A percentile compares a stretch with the other conserved stretches of the same genome.
Conservation (phyloP, 1,140 invertebrate genomes). For the Drosophila insularis region DNA sequence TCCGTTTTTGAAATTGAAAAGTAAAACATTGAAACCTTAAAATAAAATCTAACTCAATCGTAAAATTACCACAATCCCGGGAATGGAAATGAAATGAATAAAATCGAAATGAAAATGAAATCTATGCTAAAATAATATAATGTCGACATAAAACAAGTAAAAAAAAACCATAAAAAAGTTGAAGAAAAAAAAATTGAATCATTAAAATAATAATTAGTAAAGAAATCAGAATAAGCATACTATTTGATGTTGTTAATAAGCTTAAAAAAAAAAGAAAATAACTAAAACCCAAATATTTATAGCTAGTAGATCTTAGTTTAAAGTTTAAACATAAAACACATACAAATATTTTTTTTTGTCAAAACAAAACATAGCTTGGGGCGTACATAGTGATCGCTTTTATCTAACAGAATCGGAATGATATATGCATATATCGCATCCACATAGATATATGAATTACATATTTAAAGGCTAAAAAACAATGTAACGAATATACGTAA, state of each 20-base stretch:
- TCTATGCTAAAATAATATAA: no score
- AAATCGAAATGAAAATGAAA: no score
- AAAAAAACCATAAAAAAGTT: no score
- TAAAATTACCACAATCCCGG: no score
- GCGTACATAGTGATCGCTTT: constrained; percentile 76
- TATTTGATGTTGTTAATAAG: constrained; percentile 80
- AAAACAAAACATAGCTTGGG: constrained; percentile 54
- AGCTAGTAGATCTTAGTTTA: constrained; percentile 74
- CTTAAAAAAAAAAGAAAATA: constrained; percentile 44
- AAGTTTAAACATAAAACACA: constrained; percentile 52
- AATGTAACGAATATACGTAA: constrained; percentile 79
- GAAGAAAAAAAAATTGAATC: constrained; percentile 22
- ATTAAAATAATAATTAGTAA: constrained; percentile 41
- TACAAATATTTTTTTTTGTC: constrained; percentile 32
- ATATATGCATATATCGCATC: background rate
- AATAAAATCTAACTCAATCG: no score
- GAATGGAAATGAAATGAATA: no score
- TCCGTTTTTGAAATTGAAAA: background rate
- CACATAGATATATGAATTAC: constrained; percentile 23
- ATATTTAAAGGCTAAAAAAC: constrained; percentile 69
- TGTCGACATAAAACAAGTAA: no score
- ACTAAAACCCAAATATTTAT: constrained; percentile 49
- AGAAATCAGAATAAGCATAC: constrained; percentile 62
- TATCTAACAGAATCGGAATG: constrained; percentile 44
- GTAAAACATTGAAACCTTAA: background rate